Conservation (phyloP, 1,140 invertebrate genomes). For the Grapholita molesta region DNA sequence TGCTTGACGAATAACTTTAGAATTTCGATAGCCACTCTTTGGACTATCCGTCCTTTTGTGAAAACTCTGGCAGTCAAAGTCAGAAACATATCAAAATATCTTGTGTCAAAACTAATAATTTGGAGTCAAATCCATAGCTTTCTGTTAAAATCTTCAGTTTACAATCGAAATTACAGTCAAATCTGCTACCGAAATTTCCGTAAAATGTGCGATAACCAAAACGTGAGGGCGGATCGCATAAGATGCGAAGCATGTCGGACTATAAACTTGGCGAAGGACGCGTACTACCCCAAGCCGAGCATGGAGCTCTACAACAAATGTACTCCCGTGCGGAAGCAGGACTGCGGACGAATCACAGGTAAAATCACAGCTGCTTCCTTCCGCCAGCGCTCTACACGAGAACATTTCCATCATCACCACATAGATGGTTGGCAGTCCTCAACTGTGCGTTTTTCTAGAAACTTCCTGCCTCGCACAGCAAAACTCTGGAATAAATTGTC, state of each 20-base stretch:
- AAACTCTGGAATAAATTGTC: too few relatives aligned
- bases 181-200: conserved; percentile 28
- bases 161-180: conserved; percentile 22
- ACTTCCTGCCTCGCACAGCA: too few relatives aligned
- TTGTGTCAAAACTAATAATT: not conserved
- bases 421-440: too few relatives aligned
- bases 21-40: too few relatives aligned
- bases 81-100: not conserved
- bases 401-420: too few relatives aligned
- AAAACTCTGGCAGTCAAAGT: not conserved
- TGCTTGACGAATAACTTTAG: too few relatives aligned
- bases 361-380: not conserved
- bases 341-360: conserved; percentile 50
- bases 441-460: too few relatives aligned
- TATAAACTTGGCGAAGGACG: conserved; percentile 60
- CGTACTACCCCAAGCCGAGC: conserved; percentile 51
- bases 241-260: conserved; percentile 61
- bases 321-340: conserved; percentile 37
- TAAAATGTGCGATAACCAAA: conserved; percentile 53
- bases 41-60: too few relatives aligned
- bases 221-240: conserved; percentile 35
- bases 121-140: not conserved
- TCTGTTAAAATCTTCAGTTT: not conserved
- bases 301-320: conserved; percentile 70
- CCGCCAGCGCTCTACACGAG: too few relatives aligned